A percentile compares a stretch with the other conserved stretches of the same genome.
phyloP scores from a whole-genome alignment of 2,797 vertebrate species.

The Ciconia nigra region DNA sequence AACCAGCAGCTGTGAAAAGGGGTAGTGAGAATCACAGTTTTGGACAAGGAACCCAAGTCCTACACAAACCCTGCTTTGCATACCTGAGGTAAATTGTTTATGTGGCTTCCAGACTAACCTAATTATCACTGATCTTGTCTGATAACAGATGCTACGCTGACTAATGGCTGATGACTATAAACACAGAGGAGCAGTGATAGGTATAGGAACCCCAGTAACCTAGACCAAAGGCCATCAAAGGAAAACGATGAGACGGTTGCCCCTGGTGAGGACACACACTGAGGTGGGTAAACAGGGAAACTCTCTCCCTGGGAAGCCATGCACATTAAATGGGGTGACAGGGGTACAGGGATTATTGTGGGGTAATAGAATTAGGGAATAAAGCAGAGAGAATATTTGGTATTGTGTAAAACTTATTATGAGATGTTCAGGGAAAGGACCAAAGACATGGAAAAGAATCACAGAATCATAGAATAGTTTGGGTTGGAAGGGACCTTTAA shows the following conservation, averaged over 20 bases:
- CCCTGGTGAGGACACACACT: background rate
- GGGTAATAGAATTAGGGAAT: background rate
- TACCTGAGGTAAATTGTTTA: background rate
- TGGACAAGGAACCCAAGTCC: background rate
- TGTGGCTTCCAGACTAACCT: background rate
- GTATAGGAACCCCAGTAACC: background rate
- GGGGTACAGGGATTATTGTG: rapidly evolving
- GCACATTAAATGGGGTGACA: background rate
- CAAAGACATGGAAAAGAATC: background rate
- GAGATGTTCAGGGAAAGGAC: background rate
- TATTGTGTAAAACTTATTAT: background rate
- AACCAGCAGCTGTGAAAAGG: background rate
- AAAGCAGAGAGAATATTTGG: background rate
- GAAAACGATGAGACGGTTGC: background rate
- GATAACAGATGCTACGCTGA: background rate
- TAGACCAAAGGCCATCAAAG: background rate
- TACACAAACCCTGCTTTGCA: background rate
- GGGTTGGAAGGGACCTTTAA: no score
- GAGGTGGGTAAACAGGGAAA: background rate
- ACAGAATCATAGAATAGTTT: no score
- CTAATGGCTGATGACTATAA: background rate
- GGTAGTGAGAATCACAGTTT: background rate
- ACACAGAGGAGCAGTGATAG: background rate
- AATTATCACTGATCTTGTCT: background rate
- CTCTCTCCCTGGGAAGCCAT: background rate